Conservation (phyloP, 2,888 invertebrate genomes). For the Drosophila glabriapex region DNA sequence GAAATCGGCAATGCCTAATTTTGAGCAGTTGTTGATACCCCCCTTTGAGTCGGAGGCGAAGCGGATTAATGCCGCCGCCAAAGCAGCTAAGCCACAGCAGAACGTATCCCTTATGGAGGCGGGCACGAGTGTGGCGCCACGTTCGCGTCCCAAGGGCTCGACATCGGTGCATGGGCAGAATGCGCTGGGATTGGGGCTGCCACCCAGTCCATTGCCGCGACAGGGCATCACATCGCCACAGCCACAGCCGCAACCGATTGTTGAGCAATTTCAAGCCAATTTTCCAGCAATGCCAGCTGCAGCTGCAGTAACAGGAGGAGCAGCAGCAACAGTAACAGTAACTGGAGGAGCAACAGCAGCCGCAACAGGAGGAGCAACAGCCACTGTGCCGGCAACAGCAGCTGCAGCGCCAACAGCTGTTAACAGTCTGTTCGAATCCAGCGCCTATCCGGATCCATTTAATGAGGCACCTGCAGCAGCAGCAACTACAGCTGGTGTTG, state of each 20-base stretch:
- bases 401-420: slow-evolving; percentile 71
- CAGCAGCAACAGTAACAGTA: slow-evolving; percentile 13
- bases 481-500: slow-evolving; percentile 20
- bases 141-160: slow-evolving; percentile 92
- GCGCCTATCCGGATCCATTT: slow-evolving; percentile 89
- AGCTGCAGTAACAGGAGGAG: slow-evolving; percentile 27
- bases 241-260: slow-evolving; percentile 83
- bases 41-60: slow-evolving; percentile 90
- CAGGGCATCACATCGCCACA: slow-evolving; percentile 85
- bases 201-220: slow-evolving; percentile 87
- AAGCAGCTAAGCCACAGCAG: slow-evolving; percentile 83
- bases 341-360: slow-evolving; percentile 17
- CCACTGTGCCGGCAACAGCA: slow-evolving; percentile 86
- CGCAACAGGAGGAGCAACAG: slow-evolving; percentile 17
- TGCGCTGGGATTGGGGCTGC: slow-evolving; percentile 86
- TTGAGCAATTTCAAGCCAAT: slow-evolving; percentile 85
- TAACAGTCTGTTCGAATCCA: slow-evolving; percentile 89
- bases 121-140: slow-evolving; percentile 92
- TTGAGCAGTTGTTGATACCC: slow-evolving; percentile 89
- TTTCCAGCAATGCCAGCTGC: slow-evolving; percentile 81
- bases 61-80: slow-evolving; percentile 84
- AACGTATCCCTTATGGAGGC: slow-evolving; percentile 87
- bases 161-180: slow-evolving; percentile 83
- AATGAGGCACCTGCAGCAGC: slow-evolving; percentile 85
- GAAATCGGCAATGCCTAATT: slow-evolving; percentile 89